phyloP scores from a whole-genome alignment of 2,888 invertebrate genomes.

The Cephus pulcher region DNA sequence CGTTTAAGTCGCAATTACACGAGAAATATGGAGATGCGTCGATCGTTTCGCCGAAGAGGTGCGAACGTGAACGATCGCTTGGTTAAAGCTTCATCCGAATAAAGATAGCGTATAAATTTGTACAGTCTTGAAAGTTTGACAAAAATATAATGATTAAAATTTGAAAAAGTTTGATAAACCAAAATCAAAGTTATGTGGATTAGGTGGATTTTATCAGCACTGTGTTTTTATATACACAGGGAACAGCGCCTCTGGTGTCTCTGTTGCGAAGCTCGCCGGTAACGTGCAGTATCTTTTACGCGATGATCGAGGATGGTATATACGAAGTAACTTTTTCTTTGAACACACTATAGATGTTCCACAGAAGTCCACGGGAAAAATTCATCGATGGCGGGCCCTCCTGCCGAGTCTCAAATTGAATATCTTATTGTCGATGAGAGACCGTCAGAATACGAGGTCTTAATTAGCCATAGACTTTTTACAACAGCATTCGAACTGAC shows the following conservation, averaged over 20 bases:
- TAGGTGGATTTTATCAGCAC: not conserved
- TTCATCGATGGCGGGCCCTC: not conserved
- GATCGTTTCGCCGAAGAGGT: not conserved
- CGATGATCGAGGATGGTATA: no score
- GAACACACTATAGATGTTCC: not conserved
- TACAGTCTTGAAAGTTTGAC: not conserved
- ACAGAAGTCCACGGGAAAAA: not conserved
- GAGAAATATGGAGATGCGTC: not conserved
- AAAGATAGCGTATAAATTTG: not conserved
- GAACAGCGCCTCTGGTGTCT: no score
- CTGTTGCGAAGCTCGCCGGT: no score
- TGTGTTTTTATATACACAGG: not conserved
- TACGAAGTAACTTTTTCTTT: not conserved
- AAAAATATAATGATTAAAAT: not conserved
- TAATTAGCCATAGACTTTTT: slow-evolving; percentile 42
- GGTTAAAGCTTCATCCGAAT: not conserved
- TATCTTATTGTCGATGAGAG: slow-evolving; percentile 29
- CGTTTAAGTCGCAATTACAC: slow-evolving; percentile 6
- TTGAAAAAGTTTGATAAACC: not conserved
- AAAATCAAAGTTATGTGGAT: not conserved
- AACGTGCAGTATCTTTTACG: no score
- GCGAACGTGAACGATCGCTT: not conserved
- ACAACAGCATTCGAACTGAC: slow-evolving; percentile 26
- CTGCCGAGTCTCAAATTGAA: slow-evolving; percentile 18
- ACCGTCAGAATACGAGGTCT: slow-evolving; percentile 30